Evolutionary conservation across 2,113 vertebrate genomes (phyloP).

Genomic region (Atrichornis clamosus): DNA sequence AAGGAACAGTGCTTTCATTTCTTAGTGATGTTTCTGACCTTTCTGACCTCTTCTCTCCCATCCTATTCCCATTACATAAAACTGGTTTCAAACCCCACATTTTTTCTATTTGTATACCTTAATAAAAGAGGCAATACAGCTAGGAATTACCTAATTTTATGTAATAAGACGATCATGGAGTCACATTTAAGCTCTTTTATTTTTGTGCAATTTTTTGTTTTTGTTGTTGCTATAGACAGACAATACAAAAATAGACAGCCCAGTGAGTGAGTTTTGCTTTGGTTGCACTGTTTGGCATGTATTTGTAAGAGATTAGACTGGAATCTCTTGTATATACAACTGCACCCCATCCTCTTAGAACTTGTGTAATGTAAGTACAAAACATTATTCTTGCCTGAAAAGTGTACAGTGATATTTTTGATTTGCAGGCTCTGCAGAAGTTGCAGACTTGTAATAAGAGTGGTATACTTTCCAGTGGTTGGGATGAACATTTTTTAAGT

Average conservation of each 20-base stretch:
- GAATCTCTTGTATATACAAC: neutral
- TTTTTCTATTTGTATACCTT: neutral
- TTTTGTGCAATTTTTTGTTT: rapidly evolving
- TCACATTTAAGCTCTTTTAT: neutral
- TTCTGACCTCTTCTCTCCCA: neutral
- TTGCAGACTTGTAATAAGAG: neutral
- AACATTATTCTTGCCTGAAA: neutral
- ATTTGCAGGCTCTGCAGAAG: neutral
- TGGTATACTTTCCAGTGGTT: neutral
- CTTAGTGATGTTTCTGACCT: neutral
- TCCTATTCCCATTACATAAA: neutral
- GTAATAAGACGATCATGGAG: neutral
- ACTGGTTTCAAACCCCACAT: neutral
- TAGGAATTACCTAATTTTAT: neutral
- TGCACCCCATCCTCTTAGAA: neutral
- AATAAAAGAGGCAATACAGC: neutral
- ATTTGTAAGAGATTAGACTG: neutral
- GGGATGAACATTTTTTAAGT: neutral
- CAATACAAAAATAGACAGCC: neutral
- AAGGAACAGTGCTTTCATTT: neutral
- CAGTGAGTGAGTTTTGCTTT: neutral
- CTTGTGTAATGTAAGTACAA: neutral
- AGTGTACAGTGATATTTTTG: neutral
- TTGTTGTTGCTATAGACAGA: neutral
- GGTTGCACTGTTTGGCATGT: neutral